Evolutionary conservation across 1,140 invertebrate genomes (phyloP).

Genomic region (Agrypnia vestita): DNA sequence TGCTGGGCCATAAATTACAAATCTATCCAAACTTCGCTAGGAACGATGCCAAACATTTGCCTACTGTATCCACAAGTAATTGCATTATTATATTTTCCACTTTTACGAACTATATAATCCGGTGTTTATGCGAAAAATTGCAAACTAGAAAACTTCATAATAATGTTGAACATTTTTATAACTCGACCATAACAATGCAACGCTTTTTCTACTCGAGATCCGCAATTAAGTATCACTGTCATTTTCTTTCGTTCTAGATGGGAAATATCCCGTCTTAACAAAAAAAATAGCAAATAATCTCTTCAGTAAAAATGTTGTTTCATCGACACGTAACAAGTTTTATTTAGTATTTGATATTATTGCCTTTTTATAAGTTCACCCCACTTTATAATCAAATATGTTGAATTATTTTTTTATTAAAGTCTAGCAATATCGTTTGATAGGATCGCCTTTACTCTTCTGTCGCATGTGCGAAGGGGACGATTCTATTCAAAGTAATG

Average conservation of each 20-base stretch:
- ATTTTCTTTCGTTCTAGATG: not conserved
- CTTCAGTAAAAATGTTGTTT: not conserved
- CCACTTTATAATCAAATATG: not conserved
- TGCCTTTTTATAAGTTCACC: not conserved
- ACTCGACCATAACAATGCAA: not conserved
- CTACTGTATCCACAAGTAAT: constrained; percentile 35
- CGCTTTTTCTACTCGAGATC: not conserved
- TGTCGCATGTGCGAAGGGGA: constrained; percentile 15
- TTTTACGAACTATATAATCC: constrained; percentile 21
- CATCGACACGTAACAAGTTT: too few relatives aligned
- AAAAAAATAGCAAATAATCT: not conserved
- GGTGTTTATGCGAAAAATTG: not conserved
- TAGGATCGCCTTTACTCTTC: constrained; percentile 35
- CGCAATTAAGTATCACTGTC: not conserved
- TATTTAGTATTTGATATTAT: too few relatives aligned
- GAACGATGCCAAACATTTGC: constrained; percentile 43
- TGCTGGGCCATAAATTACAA: constrained; percentile 11
- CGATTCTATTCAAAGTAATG: constrained; percentile 10
- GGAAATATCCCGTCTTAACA: not conserved
- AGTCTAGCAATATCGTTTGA: constrained; percentile 31
- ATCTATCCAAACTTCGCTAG: constrained; percentile 21
- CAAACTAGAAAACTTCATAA: not conserved
- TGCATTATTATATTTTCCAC: constrained; percentile 47
- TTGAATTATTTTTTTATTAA: constrained; percentile 11
- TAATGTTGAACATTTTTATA: not conserved